Evolutionary conservation across 2,888 invertebrate species (phyloP).

Genomic region (Acrobasis suavella): DNA sequence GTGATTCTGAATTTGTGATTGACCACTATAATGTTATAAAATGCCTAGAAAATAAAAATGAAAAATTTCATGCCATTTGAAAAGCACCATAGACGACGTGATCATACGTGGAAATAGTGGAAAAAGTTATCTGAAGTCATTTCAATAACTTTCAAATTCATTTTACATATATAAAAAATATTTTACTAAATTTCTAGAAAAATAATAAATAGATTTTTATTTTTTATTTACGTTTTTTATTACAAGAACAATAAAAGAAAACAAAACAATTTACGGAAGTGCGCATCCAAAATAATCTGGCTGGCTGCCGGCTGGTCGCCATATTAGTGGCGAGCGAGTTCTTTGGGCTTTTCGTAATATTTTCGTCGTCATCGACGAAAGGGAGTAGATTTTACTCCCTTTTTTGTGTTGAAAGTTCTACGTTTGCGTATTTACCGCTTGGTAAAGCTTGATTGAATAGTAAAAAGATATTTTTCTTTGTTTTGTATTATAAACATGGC

Average conservation of each 20-base stretch:
- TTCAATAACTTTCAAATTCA: conserved; percentile 23
- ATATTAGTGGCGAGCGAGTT: conserved; percentile 85
- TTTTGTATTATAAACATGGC: conserved; percentile 87
- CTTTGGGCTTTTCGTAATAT: conserved; percentile 65
- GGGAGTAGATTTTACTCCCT: conserved; percentile 85
- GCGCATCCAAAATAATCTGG: conserved; percentile 65
- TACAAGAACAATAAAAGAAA: conserved; percentile 25
- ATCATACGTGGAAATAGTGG: conserved; percentile 18
- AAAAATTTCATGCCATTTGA: not conserved
- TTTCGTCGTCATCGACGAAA: conserved; percentile 86
- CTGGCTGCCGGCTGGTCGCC: conserved; percentile 84
- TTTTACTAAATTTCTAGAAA: conserved; percentile 7
- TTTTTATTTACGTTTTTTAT: conserved; percentile 18
- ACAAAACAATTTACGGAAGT: conserved; percentile 57
- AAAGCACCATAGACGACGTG: conserved; percentile 14
- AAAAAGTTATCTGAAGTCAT: conserved; percentile 22
- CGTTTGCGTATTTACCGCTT: conserved; percentile 55
- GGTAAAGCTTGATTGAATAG: conserved; percentile 58
- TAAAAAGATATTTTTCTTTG: conserved; percentile 77
- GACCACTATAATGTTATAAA: no score
- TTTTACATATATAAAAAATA: conserved; percentile 18
- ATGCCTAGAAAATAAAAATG: no score
- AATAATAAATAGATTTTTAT: conserved; percentile 29
- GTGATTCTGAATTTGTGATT: no score
- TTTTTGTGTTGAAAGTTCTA: conserved; percentile 64